Base-by-base conservation (phyloP, 2,797 vertebrate species). In the Tokudaia muenninki region DNA sequence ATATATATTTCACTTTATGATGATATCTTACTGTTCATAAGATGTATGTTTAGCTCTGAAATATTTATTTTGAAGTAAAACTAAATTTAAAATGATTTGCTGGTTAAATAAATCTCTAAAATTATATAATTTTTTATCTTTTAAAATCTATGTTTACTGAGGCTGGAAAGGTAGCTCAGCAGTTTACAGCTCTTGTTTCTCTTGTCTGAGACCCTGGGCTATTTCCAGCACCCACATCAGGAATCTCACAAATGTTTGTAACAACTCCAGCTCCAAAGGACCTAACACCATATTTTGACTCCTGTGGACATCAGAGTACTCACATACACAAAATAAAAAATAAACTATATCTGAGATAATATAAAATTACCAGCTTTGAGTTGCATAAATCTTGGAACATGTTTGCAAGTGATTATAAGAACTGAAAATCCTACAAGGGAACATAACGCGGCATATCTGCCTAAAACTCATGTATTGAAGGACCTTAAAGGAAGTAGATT, bases 341-440 rank as follows among this genome's bases (percentile, higher is more conserved):
- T 24, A 37, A 57, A 57, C 14, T 57, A 57, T n/a, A 57, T 24
- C 34, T 81, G 21, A 37, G 52, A 57, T 81, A 86, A 29, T 29
- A 8, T 52, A 59, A 89, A 70, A 86, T n/a, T 59, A 77, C 2
- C 77, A 21, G 10, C 61, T 14, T 84, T 10, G 44, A 3, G 3
- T 81, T 59, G 26, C 2, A 17, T 55, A 94, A 82, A 87, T 61
- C 1, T 26, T 94, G 14, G 14, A 6, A 67, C 37, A 63, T 22
- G 80, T 87, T 72, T 24, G 26, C 59, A 90, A 87, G 83, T 70
- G 41, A 37, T 87, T 84, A 74, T 31, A 63, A 63, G 96, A 84
- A 17, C 59, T 90, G 34, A 8, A 26, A 87, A 63, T 88, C 37
- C 4, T 3, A 65, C 0, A 26, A 31, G 29, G 52, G 19, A 87